These are phyloP conservation scores for Pomacea maculata DNA, from an alignment of 1,140 invertebrate species.

Conservation along the genomic window DNA sequence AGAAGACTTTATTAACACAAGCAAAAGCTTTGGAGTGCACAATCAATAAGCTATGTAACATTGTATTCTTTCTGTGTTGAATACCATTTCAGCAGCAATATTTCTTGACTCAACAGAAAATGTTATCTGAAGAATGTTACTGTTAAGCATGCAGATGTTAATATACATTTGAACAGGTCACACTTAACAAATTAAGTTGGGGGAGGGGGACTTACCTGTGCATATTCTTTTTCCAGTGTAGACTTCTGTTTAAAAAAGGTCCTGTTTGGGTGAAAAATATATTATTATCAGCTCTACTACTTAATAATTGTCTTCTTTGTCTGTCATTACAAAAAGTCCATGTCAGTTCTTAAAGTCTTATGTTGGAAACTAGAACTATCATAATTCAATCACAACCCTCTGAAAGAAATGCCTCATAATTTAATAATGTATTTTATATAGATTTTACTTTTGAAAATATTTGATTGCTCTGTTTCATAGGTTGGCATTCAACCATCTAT, in stretches of 20 bases:
- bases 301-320: neutral
- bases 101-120: neutral
- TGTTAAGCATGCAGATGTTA: neutral
- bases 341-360: no score
- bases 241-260: conserved; percentile 91
- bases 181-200: conserved; percentile 4
- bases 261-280: conserved; percentile 61
- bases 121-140: conserved; percentile 12
- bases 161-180: neutral
- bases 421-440: no score
- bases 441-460: neutral
- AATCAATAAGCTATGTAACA: neutral
- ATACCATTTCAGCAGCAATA: no score
- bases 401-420: no score
- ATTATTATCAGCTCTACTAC: neutral
- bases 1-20: no score
- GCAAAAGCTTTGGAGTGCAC: no score
- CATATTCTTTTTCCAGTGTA: conserved; percentile 93
- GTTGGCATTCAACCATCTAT: no score
- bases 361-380: no score
- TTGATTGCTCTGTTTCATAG: neutral
- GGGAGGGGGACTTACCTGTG: conserved; percentile 76
- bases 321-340: no score
- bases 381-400: no score
- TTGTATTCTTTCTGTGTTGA: conserved; percentile 9